A percentile compares a stretch with the other conserved stretches of the same genome.
Evolutionary conservation across 2,888 invertebrate species (phyloP).

Genomic region (Acronicta psi): DNA sequence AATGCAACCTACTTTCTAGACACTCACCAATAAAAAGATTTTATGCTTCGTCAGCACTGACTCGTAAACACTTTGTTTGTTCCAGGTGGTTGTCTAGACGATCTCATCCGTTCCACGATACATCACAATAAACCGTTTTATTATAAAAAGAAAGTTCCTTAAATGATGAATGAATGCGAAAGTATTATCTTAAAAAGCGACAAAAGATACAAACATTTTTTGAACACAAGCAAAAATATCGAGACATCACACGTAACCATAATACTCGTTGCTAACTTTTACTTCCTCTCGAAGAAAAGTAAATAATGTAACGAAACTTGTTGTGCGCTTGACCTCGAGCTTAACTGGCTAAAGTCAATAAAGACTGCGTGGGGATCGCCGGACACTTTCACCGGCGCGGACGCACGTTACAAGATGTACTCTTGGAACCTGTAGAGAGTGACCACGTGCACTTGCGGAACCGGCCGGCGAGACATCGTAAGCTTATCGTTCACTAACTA

Average conservation of each 20-base stretch:
- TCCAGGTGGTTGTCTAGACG: conserved; percentile 1
- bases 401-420: conserved; percentile 52
- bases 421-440: conserved; percentile 50
- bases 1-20: too few species aligned
- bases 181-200: not conserved
- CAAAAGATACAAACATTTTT: conserved; percentile 3
- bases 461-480: conserved; percentile 13
- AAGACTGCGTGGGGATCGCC: conserved; percentile 68
- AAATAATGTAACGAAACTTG: conserved; percentile 78
- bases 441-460: conserved; percentile 48
- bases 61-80: not conserved
- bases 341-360: conserved; percentile 66
- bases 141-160: conserved; percentile 25
- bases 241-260: conserved; percentile 32
- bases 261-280: conserved; percentile 68
- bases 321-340: conserved; percentile 77
- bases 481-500: not conserved
- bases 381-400: conserved; percentile 77
- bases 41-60: too few species aligned
- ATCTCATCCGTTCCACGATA: conserved; percentile 6
- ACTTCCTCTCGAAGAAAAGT: conserved; percentile 77
- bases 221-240: conserved; percentile 22
- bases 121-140: not conserved
- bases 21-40: too few species aligned
- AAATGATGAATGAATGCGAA: conserved; percentile 11